Conservation (phyloP, 2,113 vertebrate species). For the Alexandromys fortis region DNA sequence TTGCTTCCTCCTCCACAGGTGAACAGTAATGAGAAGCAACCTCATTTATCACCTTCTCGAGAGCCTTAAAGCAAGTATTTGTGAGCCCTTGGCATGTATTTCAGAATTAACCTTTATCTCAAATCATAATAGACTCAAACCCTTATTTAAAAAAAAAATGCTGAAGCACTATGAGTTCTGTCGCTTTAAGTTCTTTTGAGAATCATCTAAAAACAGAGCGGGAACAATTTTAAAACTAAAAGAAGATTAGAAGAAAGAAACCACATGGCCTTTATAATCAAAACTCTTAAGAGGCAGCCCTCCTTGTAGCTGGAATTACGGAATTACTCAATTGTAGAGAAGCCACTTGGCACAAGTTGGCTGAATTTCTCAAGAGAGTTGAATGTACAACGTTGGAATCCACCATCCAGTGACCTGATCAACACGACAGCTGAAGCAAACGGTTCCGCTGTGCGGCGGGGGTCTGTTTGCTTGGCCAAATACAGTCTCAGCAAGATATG, state of each 20-base stretch:
- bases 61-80: not conserved
- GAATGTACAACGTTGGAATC: not conserved
- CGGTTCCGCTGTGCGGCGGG: not conserved
- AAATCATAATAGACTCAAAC: not conserved
- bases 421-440: constrained; percentile 18
- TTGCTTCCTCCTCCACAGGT: not conserved
- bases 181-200: not conserved
- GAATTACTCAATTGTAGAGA: not conserved
- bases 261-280: not conserved
- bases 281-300: not conserved
- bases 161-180: not conserved
- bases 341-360: not conserved
- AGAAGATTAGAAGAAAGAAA: not conserved
- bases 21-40: not conserved
- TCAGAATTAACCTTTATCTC: not conserved
- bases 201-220: not conserved
- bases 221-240: not conserved
- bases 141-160: not conserved
- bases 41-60: not conserved
- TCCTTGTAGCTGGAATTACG: not conserved
- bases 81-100: not conserved
- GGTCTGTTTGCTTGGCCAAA: constrained; percentile 52
- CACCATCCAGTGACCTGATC: constrained; percentile 8
- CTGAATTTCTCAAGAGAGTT: not conserved
- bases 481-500: constrained; percentile 61